Percentiles rank a stretch among this genome's conserved stretches.
Evolutionary conservation across 35 echinoderm and acorn worm genomes (phyloP).

Genomic region (Ptychodera flava): DNA sequence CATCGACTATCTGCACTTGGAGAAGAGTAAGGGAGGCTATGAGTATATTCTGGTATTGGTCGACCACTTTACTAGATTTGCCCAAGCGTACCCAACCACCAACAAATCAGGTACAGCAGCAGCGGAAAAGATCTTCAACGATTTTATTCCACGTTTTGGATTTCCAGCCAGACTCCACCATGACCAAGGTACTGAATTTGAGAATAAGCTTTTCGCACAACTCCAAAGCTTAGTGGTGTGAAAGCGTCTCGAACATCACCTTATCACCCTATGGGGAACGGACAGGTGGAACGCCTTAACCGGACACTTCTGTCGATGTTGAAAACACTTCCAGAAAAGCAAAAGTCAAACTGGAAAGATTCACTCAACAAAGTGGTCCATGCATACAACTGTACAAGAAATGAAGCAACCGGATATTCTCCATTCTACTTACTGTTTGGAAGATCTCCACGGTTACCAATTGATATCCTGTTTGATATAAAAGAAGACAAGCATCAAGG

Average conservation of each 20-base stretch:
- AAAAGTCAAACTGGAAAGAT: slow-evolving; percentile 42
- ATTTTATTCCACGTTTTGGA: slow-evolving; percentile 34
- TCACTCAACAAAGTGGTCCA: slow-evolving; percentile 53
- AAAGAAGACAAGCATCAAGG: background rate
- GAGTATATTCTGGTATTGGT: slow-evolving; percentile 58
- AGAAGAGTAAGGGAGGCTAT: slow-evolving; percentile 30
- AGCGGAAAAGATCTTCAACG: slow-evolving; percentile 32
- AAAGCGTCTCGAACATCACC: slow-evolving; percentile 48
- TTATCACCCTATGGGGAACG: slow-evolving; percentile 58
- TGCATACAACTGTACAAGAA: slow-evolving; percentile 66
- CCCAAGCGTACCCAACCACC: slow-evolving; percentile 50
- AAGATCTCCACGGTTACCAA: slow-evolving; percentile 42
- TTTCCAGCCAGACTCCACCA: slow-evolving; percentile 31
- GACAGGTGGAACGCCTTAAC: slow-evolving; percentile 42
- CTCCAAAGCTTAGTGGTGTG: slow-evolving; percentile 26
- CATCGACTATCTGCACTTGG: slow-evolving; percentile 66
- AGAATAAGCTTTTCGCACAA: slow-evolving; percentile 22
- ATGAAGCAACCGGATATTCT: slow-evolving; percentile 54
- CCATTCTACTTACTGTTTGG: slow-evolving; percentile 67
- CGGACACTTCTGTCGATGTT: slow-evolving; percentile 35
- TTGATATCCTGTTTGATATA: slow-evolving; percentile 57
- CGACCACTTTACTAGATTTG: slow-evolving; percentile 59
- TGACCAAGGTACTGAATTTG: slow-evolving; percentile 47
- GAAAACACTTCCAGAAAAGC: slow-evolving; percentile 27
- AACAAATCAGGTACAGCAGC: slow-evolving; percentile 27